Base-by-base conservation (phyloP, 1,140 invertebrate species). In the Geopemphigus sp. region DNA sequence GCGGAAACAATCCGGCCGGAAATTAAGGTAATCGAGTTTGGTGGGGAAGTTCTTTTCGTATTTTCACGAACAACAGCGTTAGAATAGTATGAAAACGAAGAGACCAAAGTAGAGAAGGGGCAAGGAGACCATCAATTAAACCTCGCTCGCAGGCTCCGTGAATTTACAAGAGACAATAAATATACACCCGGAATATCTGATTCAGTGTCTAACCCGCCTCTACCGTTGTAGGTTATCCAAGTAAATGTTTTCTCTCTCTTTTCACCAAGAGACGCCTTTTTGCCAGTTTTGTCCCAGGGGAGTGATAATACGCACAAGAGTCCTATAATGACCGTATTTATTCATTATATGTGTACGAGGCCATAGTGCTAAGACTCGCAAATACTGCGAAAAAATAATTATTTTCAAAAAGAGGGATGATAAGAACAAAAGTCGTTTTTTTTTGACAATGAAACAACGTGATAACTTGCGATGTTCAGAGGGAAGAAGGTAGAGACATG, bases 11-110 rank as follows among this genome's bases (percentile, higher is more conserved):
- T 78, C 57, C 57, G 22, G 22, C 32, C 74, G 74, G 74, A 78
- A 78, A 78, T 78, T 78, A 78, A 78, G 74, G 74, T 78, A 78
- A 78, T 78, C 74, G 74, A 78, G 56, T 78, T 78, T 45, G 56
- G 56, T 63, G 45, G 57, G 57, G 29, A 63, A 26, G 24, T 73
- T 29, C 59, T 76, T 76, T 76, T 76, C n/a, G 73, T 59, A 59
- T 59, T 76, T 76, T 76, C 53, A 47, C 19, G 14, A 78, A 78
- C 57, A 76, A 61, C 57, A 61, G 24, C 14, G 47, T n/a, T 32
- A 78, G 12, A 24, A 14, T 1, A n/a, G 22, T 14, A n/a, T 14
- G 53, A 26, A 50, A 59, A 11, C 19, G 4, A 63, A 14, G 54
- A 59, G n/a, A 10, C 32, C 8, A n/a, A 11, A 59, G 22, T n/a